Evolutionary conservation across 2,113 vertebrate species (phyloP).

Genomic region (Tringa solitaria): DNA sequence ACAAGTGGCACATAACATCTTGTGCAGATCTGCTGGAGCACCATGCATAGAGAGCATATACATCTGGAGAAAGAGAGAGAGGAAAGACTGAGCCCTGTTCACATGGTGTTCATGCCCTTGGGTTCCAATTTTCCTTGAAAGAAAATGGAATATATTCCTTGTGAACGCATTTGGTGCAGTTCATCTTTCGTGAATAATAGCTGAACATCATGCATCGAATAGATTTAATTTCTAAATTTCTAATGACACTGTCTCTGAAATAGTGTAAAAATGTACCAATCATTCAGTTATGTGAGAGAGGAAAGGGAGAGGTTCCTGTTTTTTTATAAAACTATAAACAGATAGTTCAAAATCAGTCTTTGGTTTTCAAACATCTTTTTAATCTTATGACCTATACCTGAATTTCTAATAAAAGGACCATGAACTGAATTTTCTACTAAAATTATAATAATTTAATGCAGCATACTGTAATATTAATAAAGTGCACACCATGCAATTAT

Average conservation of each 20-base stretch:
- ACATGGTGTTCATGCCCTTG: not conserved
- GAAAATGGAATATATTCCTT: not conserved
- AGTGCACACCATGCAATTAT: not conserved
- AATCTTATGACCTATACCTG: not conserved
- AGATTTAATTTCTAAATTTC: not conserved
- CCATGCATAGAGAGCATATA: not conserved
- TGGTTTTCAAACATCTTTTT: not conserved
- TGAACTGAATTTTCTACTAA: slow-evolving; percentile 16
- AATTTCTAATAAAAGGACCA: not conserved
- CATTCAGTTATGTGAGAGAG: not conserved
- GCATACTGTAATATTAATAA: slow-evolving; percentile 4
- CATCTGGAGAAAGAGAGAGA: not conserved
- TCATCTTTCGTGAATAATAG: not conserved
- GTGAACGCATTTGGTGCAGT: not conserved
- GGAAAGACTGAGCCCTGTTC: not conserved
- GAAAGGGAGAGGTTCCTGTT: not conserved
- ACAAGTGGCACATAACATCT: not conserved
- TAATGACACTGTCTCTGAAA: not conserved
- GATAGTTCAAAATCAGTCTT: not conserved
- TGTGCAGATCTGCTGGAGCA: not conserved
- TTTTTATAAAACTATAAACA: not conserved
- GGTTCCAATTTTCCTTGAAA: not conserved
- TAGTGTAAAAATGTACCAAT: not conserved
- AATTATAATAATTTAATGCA: slow-evolving; percentile 25
- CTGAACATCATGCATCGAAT: not conserved